These are phyloP conservation scores for Noctilio leporinus DNA, from an alignment of 2,113 vertebrate genomes.

Conservation along the genomic window DNA sequence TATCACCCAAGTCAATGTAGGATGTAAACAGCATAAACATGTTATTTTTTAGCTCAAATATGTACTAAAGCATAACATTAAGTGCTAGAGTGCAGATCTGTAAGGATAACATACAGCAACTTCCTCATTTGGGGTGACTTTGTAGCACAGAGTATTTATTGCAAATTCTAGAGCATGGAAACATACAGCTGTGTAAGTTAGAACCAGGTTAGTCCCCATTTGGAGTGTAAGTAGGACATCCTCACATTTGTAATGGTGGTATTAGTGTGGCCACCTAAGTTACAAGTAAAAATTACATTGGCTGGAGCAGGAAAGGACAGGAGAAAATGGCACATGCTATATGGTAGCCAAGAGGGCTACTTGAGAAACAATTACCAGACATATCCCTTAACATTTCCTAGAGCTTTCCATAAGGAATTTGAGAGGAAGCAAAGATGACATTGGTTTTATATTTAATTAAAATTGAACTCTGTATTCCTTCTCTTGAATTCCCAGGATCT, in stretches of 20 bases:
- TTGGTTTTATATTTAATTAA: background rate
- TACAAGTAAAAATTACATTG: background rate
- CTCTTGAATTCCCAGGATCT: background rate
- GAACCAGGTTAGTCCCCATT: background rate
- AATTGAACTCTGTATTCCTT: background rate
- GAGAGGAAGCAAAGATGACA: background rate
- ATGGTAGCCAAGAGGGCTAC: background rate
- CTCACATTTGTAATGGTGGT: background rate
- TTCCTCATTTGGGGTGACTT: background rate
- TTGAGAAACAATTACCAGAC: background rate
- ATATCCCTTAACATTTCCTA: background rate
- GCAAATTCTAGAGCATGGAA: background rate
- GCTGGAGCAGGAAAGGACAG: background rate
- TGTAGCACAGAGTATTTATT: background rate
- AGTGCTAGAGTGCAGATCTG: background rate
- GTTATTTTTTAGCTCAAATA: background rate
- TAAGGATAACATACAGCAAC: background rate
- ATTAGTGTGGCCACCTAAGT: background rate
- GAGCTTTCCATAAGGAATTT: background rate
- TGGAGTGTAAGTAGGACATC: background rate
- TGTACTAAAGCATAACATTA: background rate
- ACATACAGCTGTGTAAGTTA: background rate
- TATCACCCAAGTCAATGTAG: background rate
- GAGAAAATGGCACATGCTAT: background rate
- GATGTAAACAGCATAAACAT: background rate